These are phyloP conservation scores for Peromyscus californicus DNA, from an alignment of 2,113 vertebrate species.

Conservation along the genomic window DNA sequence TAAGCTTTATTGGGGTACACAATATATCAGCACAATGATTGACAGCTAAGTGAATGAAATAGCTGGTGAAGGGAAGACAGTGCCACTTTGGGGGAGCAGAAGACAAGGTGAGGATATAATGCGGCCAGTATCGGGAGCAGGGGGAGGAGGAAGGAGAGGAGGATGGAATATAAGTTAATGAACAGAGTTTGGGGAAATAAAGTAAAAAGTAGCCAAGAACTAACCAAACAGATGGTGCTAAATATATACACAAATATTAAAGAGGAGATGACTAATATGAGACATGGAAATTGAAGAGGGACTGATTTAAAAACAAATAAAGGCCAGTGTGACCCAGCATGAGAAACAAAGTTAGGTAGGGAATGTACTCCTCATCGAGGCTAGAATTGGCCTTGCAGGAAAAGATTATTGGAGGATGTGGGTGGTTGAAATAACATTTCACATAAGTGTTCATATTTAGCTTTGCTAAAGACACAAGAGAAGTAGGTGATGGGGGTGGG, in stretches of 20 bases:
- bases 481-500: not conserved
- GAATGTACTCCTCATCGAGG: not conserved
- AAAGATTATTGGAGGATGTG: not conserved
- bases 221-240: not conserved
- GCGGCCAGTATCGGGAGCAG: not conserved
- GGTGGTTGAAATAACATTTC: not conserved
- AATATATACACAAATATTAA: not conserved
- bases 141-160: not conserved
- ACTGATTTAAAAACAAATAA: conserved; percentile 32
- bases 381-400: not conserved
- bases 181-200: not conserved
- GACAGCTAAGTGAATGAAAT: not conserved
- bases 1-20: too few species aligned
- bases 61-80: not conserved
- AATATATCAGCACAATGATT: not conserved
- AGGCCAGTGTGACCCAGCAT: not conserved
- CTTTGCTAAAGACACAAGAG: not conserved
- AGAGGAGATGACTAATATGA: not conserved
- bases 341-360: not conserved
- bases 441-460: not conserved
- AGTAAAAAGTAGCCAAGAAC: not conserved
- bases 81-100: not conserved
- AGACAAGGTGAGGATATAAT: not conserved
- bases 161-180: not conserved
- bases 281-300: conserved; percentile 13